phyloP scores from a whole-genome alignment of 2,113 vertebrate species.

The Chascanopsetta lugubris region DNA sequence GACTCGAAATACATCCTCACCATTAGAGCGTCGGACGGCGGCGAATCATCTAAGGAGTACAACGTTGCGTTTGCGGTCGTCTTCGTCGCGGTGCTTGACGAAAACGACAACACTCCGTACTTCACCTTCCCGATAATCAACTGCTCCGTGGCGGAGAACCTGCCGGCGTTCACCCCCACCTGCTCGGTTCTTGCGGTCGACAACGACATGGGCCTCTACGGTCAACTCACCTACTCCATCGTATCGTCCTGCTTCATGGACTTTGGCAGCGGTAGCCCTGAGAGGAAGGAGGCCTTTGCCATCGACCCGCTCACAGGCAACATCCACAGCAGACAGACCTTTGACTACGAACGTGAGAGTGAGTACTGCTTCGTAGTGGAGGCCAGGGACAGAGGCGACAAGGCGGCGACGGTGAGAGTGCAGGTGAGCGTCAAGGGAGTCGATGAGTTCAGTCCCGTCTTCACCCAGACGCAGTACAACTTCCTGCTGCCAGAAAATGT shows the following conservation, averaged over 20 bases:
- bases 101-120: slow-evolving; percentile 89
- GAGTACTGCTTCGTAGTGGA: slow-evolving; percentile 88
- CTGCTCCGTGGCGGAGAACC: slow-evolving; percentile 86
- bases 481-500: slow-evolving; percentile 84
- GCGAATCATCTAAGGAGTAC: slow-evolving; percentile 57
- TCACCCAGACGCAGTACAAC: slow-evolving; percentile 86
- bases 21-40: slow-evolving; percentile 85
- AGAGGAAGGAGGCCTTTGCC: slow-evolving; percentile 84
- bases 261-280: slow-evolving; percentile 69
- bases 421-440: slow-evolving; percentile 85
- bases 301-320: slow-evolving; percentile 89
- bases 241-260: slow-evolving; percentile 83
- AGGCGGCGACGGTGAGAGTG: slow-evolving; percentile 81
- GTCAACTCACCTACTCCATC: slow-evolving; percentile 89
- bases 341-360: slow-evolving; percentile 88
- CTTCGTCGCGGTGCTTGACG: slow-evolving; percentile 84
- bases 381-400: slow-evolving; percentile 88
- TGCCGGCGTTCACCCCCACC: slow-evolving; percentile 83
- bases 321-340: slow-evolving; percentile 84
- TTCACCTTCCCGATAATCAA: slow-evolving; percentile 85
- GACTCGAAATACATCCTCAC: slow-evolving; percentile 82
- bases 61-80: slow-evolving; percentile 85
- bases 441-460: slow-evolving; percentile 93
- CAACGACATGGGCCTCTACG: slow-evolving; percentile 87
- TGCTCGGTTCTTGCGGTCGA: slow-evolving; percentile 88